Evolutionary conservation across 2,888 invertebrate genomes (phyloP).

Genomic region (Cataglyphis rosenhaueri): DNA sequence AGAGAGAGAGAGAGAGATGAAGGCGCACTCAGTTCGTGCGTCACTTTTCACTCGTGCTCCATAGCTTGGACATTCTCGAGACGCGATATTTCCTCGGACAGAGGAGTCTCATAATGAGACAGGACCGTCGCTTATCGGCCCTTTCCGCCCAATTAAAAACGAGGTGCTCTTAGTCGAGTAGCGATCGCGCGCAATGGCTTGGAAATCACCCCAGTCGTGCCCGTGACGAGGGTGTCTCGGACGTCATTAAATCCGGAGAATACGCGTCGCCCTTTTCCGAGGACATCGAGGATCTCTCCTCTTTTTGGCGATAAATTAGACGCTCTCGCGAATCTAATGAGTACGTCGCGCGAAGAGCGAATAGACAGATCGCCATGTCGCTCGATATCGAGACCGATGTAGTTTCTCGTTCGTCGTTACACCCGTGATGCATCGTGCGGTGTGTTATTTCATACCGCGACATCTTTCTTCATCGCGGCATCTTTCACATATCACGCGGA

Average conservation of each 20-base stretch:
- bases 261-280: conserved; percentile 15
- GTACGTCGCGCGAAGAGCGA: conserved; percentile 12
- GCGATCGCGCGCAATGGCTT: conserved; percentile 68
- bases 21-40: conserved; percentile 29
- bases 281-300: conserved; percentile 12
- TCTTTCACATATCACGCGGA: conserved; percentile 47
- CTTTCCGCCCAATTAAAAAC: conserved; percentile 78
- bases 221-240: conserved; percentile 71
- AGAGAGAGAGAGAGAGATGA: neutral
- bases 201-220: conserved; percentile 68
- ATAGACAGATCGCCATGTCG: conserved; percentile 3
- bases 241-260: conserved; percentile 69
- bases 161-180: conserved; percentile 61
- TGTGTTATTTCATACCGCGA: conserved; percentile 73
- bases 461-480: conserved; percentile 46
- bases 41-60: conserved; percentile 46
- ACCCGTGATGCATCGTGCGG: conserved; percentile 48
- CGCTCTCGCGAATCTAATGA: conserved; percentile 34
- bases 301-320: conserved; percentile 23
- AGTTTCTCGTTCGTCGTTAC: conserved; percentile 26
- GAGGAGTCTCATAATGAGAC: conserved; percentile 64
- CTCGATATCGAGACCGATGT: conserved; percentile 17
- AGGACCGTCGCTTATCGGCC: conserved; percentile 70
- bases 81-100: conserved; percentile 59
- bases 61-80: conserved; percentile 45